Evolutionary conservation across 1,140 invertebrate genomes (phyloP).

Genomic region (Drosophila equinoxialis): DNA sequence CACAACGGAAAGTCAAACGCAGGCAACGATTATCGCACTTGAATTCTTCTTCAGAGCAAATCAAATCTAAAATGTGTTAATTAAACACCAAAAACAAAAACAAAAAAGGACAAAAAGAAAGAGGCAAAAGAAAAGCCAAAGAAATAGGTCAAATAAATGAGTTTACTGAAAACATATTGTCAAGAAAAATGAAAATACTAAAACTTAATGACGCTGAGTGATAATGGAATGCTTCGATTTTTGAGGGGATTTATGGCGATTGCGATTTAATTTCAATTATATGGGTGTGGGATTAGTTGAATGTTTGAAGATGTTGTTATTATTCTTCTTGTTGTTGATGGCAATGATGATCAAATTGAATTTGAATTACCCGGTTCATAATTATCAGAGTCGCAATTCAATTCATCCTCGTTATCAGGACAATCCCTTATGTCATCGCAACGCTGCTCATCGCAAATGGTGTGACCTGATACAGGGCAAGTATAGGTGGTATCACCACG

Average conservation of each 20-base stretch:
- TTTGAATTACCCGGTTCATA: constrained; percentile 49
- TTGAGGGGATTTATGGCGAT: background rate
- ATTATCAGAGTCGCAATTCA: constrained; percentile 18
- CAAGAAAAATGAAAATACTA: constrained; percentile 11
- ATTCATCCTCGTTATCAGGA: constrained; percentile 58
- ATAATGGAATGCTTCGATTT: background rate
- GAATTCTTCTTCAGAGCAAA: constrained; percentile 86
- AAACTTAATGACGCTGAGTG: background rate
- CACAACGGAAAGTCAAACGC: constrained; percentile 82
- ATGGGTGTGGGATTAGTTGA: background rate
- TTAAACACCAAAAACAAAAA: background rate
- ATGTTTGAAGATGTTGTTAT: background rate
- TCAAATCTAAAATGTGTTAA: constrained; percentile 15
- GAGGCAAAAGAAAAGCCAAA: constrained; percentile 7
- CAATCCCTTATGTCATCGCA: constrained; percentile 85
- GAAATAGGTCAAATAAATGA: constrained; percentile 9
- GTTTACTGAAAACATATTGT: background rate
- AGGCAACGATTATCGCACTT: constrained; percentile 85
- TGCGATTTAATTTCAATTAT: no score
- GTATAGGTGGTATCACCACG: constrained; percentile 85
- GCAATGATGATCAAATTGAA: background rate
- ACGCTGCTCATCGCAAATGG: constrained; percentile 84
- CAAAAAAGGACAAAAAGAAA: constrained; percentile 19
- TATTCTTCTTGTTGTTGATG: no score
- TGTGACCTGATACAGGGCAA: constrained; percentile 76